Conservation (phyloP, 2,113 vertebrate genomes). For the Heterochromis multidens region DNA sequence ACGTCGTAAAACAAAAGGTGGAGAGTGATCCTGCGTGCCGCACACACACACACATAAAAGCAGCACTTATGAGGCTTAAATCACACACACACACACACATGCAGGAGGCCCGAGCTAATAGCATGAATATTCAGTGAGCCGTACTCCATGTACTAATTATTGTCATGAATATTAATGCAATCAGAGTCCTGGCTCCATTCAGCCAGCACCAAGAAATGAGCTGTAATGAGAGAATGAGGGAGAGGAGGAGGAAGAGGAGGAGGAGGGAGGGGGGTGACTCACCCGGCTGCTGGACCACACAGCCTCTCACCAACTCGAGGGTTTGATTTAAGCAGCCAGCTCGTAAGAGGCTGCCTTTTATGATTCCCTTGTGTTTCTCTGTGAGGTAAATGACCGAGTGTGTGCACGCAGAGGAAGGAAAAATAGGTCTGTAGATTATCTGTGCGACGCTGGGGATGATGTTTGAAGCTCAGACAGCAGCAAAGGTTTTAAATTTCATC, state of each 20-base stretch:
- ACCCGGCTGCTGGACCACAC: conserved; percentile 35
- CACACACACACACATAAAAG: conserved; percentile 40
- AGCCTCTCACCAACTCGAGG: conserved; percentile 27
- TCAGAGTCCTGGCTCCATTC: conserved; percentile 86
- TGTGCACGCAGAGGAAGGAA: not conserved
- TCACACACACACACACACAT: conserved; percentile 17
- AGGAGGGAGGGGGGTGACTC: conserved; percentile 38
- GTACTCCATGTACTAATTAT: conserved; percentile 95
- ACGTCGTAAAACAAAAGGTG: conserved; percentile 43
- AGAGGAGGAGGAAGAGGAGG: conserved; percentile 50
- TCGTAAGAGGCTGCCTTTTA: conserved; percentile 60
- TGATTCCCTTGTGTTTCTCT: not conserved
- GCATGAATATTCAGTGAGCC: conserved; percentile 99
- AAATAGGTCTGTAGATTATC: not conserved
- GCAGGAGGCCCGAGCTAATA: conserved; percentile 96
- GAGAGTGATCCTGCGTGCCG: not conserved
- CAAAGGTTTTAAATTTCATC: not conserved
- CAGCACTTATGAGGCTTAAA: conserved; percentile 16
- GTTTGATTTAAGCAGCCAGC: conserved; percentile 54
- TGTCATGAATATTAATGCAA: conserved; percentile 99
- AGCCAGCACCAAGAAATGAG: conserved; percentile 88
- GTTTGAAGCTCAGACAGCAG: not conserved
- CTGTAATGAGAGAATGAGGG: conserved; percentile 88
- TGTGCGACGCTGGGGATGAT: not conserved
- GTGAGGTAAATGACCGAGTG: not conserved